Evolutionary conservation across 1,140 invertebrate genomes (phyloP), one percentile per base, ranked within the genome.

Genomic region (Araneus ventricosus): DNA sequence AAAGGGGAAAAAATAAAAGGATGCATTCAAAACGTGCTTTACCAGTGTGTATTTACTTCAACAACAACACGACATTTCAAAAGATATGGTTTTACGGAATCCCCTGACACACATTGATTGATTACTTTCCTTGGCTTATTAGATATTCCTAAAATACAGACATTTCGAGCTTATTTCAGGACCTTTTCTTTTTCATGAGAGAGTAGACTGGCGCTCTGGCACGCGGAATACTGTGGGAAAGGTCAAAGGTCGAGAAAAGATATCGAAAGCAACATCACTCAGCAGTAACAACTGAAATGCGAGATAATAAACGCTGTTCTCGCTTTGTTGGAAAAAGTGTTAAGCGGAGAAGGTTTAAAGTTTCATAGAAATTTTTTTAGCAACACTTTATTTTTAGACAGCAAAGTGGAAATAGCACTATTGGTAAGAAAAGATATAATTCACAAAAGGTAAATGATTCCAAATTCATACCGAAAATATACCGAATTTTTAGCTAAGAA

Each of bases 211-310:
- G 20, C 70, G 70, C 30, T 75, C 30, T 34, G 6, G 17, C 34
- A 37, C 30, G 17, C 34, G 14, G 70, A 30, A 20, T 75, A 37
- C 20, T 75, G 30, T 37, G 30, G 17, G 30, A 75, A 75, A 75
- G 70, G 34, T 75, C 70, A 75, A 75, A 75, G 70, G 70, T 75
- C 70, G 70, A 6, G 30, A 37, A 75, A 75, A 75, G 67, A 75
- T 75, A 34, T 37, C 70, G 34, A 17, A 20, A 22, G 70, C 70
- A 22, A 75, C 70, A 75, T 75, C 70, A 24, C 37, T 37, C 34
- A 75, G 70, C 30, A 75, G 17, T 75, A 75, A 75, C 30, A 37
- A 75, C 0, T 75, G 70, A 37, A 75, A 37, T 34, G 70, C 4
- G 14, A 37, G 70, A 75, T 20, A 34, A 75, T 75, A 75, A 75